Percentiles rank a stretch among this genome's conserved stretches.
Conservation (phyloP, 2,888 invertebrate species). For the Atherix ibis region DNA sequence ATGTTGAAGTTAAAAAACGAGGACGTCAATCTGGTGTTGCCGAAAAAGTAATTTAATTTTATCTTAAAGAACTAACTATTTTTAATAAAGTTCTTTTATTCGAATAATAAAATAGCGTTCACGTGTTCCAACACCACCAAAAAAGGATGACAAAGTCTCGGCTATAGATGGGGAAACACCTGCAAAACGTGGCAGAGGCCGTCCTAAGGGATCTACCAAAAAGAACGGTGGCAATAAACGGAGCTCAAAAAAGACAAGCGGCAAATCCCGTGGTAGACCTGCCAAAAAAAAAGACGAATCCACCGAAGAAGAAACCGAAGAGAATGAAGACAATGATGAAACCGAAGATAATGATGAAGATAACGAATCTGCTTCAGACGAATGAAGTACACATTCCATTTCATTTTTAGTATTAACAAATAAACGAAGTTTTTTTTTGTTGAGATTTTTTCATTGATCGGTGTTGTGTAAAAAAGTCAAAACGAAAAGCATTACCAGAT, state of each 20-base stretch:
- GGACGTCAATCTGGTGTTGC: constrained; percentile 13
- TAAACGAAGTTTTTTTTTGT: no score
- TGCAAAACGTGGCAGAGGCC: constrained; percentile 39
- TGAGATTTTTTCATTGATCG: no score
- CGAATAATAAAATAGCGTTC: constrained; percentile 25
- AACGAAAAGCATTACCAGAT: no score
- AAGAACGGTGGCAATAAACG: constrained; percentile 25
- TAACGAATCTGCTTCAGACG: constrained; percentile 16
- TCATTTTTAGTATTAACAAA: no score
- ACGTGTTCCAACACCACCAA: constrained; percentile 31
- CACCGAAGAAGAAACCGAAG: constrained; percentile 15
- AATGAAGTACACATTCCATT: constrained; percentile 7
- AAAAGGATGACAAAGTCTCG: constrained; percentile 39
- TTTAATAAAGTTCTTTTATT: neutral
- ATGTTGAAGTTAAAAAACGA: constrained; percentile 16
- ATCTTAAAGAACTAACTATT: neutral
- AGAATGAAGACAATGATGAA: constrained; percentile 15
- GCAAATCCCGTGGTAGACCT: constrained; percentile 14
- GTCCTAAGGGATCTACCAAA: constrained; percentile 41
- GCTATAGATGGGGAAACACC: constrained; percentile 39
- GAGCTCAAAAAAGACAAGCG: constrained; percentile 11
- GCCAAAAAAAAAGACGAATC: constrained; percentile 16
- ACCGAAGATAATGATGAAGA: constrained; percentile 16
- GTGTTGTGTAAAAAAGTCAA: no score
- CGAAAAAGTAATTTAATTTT: constrained; percentile 9